phyloP scores from a whole-genome alignment of 2,888 invertebrate species.

The Cancer borealis region DNA sequence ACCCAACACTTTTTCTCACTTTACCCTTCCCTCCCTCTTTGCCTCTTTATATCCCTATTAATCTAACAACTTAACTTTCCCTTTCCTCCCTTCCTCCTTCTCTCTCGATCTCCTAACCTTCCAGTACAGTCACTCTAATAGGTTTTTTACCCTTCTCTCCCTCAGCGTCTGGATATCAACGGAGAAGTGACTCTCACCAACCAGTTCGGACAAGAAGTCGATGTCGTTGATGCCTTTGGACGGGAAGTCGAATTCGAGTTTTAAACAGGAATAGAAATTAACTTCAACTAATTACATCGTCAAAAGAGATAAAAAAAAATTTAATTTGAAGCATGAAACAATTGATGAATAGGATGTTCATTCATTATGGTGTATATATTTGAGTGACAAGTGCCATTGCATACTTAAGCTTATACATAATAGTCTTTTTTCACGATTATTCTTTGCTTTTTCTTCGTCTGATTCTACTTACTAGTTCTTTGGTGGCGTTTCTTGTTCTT shows the following conservation, averaged over 20 bases:
- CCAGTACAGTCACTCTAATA: neutral
- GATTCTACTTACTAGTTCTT: too few relatives aligned
- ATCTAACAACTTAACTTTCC: too few relatives aligned
- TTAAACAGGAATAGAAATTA: neutral
- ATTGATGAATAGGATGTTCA: too few relatives aligned
- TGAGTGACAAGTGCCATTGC: too few relatives aligned
- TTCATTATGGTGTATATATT: too few relatives aligned
- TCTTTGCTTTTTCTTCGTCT: too few relatives aligned
- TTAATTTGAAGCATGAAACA: neutral
- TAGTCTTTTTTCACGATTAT: too few relatives aligned
- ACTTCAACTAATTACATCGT: neutral
- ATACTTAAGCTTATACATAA: too few relatives aligned
- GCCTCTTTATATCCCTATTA: neutral
- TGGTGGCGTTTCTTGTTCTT: too few relatives aligned
- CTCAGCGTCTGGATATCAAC: conserved; percentile 45
- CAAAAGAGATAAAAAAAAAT: too few relatives aligned
- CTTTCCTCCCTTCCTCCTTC: neutral
- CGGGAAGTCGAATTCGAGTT: conserved; percentile 26
- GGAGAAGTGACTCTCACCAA: conserved; percentile 15
- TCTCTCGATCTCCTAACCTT: neutral
- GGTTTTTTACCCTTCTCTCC: neutral
- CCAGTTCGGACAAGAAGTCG: conserved; percentile 2
- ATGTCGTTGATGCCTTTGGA: neutral
- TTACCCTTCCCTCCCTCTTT: neutral
- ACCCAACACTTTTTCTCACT: neutral